phyloP scores from a whole-genome alignment of 2,797 vertebrate genomes.

The Ceyx erithaca region DNA sequence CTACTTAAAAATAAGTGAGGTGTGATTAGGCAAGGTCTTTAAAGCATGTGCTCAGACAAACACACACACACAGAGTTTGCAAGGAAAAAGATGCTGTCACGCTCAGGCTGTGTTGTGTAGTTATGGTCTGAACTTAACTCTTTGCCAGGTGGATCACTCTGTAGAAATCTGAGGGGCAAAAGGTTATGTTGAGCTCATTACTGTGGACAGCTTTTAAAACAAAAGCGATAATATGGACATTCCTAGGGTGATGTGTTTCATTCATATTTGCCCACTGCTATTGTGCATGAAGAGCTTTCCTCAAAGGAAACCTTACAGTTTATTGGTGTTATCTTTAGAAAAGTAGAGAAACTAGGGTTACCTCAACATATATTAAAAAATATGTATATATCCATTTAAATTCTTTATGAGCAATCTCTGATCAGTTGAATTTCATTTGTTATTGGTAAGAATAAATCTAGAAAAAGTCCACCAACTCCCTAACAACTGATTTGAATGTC shows the following conservation, averaged over 20 bases:
- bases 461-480: not conserved
- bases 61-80: not conserved
- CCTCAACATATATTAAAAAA: not conserved
- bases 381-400: not conserved
- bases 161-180: conserved; percentile 58
- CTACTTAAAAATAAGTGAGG: conserved; percentile 84
- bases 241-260: conserved; percentile 60
- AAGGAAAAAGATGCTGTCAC: conserved; percentile 43
- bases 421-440: not conserved
- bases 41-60: conserved; percentile 37
- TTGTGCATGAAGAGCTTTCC: not conserved
- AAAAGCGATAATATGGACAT: conserved; percentile 59
- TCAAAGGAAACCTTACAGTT: not conserved
- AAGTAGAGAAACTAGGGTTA: not conserved
- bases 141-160: conserved; percentile 62
- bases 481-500: not conserved
- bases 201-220: conserved; percentile 61
- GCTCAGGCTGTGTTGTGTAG: conserved; percentile 38
- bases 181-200: conserved; percentile 67
- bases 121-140: conserved; percentile 59
- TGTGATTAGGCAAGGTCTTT: conserved; percentile 81
- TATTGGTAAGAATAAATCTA: not conserved
- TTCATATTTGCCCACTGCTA: conserved; percentile 35
- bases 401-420: not conserved
- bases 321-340: not conserved